Conservation (phyloP, 2,888 invertebrate species). For the Thymelicus acteon region DNA sequence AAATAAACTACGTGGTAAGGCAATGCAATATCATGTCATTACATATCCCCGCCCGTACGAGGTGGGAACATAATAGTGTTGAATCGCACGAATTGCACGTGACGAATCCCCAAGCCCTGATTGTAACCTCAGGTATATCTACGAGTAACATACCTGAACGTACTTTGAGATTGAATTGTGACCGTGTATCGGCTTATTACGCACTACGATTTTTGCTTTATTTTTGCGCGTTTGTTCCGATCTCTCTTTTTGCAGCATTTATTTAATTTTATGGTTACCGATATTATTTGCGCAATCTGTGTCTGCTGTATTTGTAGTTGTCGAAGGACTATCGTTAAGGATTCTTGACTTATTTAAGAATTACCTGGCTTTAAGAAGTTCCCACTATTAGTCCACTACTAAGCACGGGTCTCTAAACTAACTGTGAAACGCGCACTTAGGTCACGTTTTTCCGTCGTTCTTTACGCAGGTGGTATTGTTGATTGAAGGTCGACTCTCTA, state of each 20-base stretch:
- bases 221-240: conserved; percentile 43
- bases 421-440: too few relatives aligned
- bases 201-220: conserved; percentile 41
- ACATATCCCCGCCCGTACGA: conserved; percentile 21
- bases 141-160: conserved; percentile 35
- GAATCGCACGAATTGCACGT: conserved; percentile 22
- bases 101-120: conserved; percentile 29
- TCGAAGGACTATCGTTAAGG: neutral
- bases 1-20: too few relatives aligned
- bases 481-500: too few relatives aligned
- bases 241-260: conserved; percentile 42
- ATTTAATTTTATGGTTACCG: conserved; percentile 46
- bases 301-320: conserved; percentile 40
- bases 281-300: conserved; percentile 43
- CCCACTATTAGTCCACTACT: too few relatives aligned
- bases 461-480: too few relatives aligned
- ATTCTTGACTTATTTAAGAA: too few relatives aligned
- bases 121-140: conserved; percentile 30
- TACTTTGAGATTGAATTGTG: conserved; percentile 40
- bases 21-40: conserved; percentile 23
- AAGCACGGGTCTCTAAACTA: too few relatives aligned
- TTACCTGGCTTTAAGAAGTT: too few relatives aligned
- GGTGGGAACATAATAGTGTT: conserved; percentile 30
- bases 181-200: conserved; percentile 41
- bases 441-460: too few relatives aligned